Percentiles rank a stretch among this genome's conserved stretches.
These are phyloP conservation scores for Alouatta palliata DNA, from an alignment of 2,113 vertebrate genomes.

Conservation along the genomic window DNA sequence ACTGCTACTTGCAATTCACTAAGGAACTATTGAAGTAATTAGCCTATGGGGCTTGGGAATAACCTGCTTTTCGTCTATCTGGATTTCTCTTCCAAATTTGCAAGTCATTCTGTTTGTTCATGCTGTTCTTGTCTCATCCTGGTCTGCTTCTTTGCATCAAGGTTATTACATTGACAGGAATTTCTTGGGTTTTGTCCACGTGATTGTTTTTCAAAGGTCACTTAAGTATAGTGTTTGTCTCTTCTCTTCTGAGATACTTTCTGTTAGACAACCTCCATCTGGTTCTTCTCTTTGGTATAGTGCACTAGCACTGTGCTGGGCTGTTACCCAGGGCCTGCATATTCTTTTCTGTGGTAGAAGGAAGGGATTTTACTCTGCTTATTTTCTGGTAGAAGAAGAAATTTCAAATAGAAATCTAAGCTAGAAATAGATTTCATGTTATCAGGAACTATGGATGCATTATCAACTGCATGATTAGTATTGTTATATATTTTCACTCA, in stretches of 20 bases:
- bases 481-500: not conserved
- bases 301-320: not conserved
- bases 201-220: slow-evolving; percentile 62
- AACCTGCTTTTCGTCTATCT: not conserved
- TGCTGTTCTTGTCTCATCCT: not conserved
- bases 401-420: not conserved
- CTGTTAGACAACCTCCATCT: not conserved
- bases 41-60: not conserved
- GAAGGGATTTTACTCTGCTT: not conserved
- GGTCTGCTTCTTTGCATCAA: slow-evolving; percentile 37
- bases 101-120: slow-evolving; percentile 37
- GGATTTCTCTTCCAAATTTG: slow-evolving; percentile 40
- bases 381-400: not conserved
- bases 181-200: slow-evolving; percentile 54
- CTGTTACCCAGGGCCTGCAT: not conserved
- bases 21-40: not conserved
- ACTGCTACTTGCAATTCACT: not conserved
- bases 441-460: not conserved
- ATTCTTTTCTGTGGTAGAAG: not conserved
- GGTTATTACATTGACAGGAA: slow-evolving; percentile 25
- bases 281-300: not conserved
- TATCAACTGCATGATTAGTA: not conserved
- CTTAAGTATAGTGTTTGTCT: slow-evolving; percentile 15
- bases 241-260: not conserved
- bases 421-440: not conserved